Base-by-base conservation (phyloP, 2,888 invertebrate genomes). In the Ormyrus rosae region DNA sequence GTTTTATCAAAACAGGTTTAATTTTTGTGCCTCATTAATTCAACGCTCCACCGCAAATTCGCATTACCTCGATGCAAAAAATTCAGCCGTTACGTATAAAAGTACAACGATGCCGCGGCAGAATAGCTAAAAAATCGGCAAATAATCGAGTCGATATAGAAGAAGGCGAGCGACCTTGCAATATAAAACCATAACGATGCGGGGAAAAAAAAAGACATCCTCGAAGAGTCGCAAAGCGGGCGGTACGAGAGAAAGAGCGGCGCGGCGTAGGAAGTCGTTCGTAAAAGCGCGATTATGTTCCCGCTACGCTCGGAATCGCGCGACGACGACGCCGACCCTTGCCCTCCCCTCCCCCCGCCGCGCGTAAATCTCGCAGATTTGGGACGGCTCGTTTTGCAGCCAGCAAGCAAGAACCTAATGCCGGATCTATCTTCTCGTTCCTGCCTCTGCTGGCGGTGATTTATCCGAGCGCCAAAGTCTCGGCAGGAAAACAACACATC, bases 311-410 rank as follows among this genome's bases (percentile, higher is more conserved):
- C 74, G 45, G 53, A n/a, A 50, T 45, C 13, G 9, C 61, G 48
- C 45, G 55, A 48, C 55, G 53, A n/a, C 75, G 64, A 70, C 76
- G 67, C 46, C 75, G 61, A 34, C 34, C 34, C 34, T 34, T 34
- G 34, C 34, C 34, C 34, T 34, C 34, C 34, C 34, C 34, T 34
- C 34, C 34, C 34, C 34, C 34, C 34, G 10, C 51, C 11, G 65
- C 73, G 61, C 73, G 70, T 81, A 81, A 78, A 81, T 78, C 81
- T 81, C 70, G 69, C 10, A 74, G 70, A 81, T 81, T 78, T 60
- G 73, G 73, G 69, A 70, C 63, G 76, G 64, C 77, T 64, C 77
- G 78, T 78, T 78, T 70, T 74, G 73, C 74, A 53, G 65, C 46
- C 67, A 6, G 45, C 34, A 56, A 7, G 34, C 70, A 78, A 78